Evolutionary conservation across 2,113 vertebrate species (phyloP), one percentile per base, ranked within the genome.

Genomic region (Fulmarus glacialis): DNA sequence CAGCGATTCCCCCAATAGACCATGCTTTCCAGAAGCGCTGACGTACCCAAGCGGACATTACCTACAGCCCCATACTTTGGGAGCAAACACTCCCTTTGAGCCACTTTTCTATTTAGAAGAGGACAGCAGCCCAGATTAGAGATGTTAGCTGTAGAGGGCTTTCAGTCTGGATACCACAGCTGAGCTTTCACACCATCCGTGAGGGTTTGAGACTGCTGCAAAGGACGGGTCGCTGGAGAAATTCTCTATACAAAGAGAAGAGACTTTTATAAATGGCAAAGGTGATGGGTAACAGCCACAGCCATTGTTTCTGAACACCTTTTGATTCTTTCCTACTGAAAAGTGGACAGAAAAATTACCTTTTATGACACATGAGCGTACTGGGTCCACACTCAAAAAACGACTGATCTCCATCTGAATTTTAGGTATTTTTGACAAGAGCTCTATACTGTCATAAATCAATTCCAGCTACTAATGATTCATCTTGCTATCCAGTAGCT

Each of bases 371-470:
- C 36, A 15, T 0, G 45, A 2, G 2, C 8, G 3, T 42, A 5
- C 0, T 0, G 15, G 40, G 34, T 21, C 4, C 22, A 24, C 58
- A 18, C 34, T 42, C 12, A 11, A 24, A 52, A 73, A 60, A 11
- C 1, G 6, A 5, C 22, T 0, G 0, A 42, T 8, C 2, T 45
- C 91, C 52, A 38, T 17, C 19, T 17, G 53, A 70, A 47, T 74
- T 87, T 64, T 2, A 30, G 64, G 24, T 13, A 32, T 62, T 74
- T 95, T 52, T 85, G 50, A 66, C 59, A 27, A 2, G 7, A 73
- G 48, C 50, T 74, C 70, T 12, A 22, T 1, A 1, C 17, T 36
- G 71, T 3, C 34, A 24, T 53, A 34, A 80, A 80, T 75, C 82
- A 30, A 26, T 71, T 26, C 52, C 75, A 15, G 36, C 56, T 59